Evolutionary conservation across 2,797 vertebrate species (phyloP).

Genomic region (Agapornis canus): DNA sequence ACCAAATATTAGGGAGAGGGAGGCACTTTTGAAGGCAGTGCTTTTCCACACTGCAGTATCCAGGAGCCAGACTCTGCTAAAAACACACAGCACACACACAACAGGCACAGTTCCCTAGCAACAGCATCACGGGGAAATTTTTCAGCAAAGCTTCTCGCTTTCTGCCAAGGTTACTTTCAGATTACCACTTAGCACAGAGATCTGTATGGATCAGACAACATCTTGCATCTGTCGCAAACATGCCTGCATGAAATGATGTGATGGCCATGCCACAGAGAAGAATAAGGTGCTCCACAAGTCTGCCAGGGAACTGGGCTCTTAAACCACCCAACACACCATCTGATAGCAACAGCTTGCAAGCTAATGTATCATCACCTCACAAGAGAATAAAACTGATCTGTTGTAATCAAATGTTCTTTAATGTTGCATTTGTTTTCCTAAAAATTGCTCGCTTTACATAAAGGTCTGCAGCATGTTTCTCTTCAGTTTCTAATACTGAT

Average conservation of each 20-base stretch:
- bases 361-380: background rate
- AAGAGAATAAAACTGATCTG: background rate
- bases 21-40: background rate
- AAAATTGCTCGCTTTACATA: background rate
- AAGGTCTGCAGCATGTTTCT: background rate
- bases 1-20: background rate
- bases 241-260: background rate
- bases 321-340: background rate
- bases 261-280: background rate
- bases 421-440: background rate
- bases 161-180: slow-evolving; percentile 6
- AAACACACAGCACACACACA: background rate
- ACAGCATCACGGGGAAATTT: slow-evolving; percentile 43
- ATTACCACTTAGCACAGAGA: background rate
- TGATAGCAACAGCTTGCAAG: background rate
- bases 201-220: slow-evolving; percentile 7
- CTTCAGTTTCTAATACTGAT: background rate
- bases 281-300: background rate
- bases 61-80: background rate
- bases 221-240: background rate
- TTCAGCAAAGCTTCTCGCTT: slow-evolving; percentile 6
- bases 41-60: slow-evolving; percentile 28
- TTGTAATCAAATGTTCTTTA: background rate
- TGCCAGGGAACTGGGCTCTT: background rate
- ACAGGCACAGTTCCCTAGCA: slow-evolving; percentile 58